phyloP scores from a whole-genome alignment of 2,797 vertebrate species.

The Hydrophis major region DNA sequence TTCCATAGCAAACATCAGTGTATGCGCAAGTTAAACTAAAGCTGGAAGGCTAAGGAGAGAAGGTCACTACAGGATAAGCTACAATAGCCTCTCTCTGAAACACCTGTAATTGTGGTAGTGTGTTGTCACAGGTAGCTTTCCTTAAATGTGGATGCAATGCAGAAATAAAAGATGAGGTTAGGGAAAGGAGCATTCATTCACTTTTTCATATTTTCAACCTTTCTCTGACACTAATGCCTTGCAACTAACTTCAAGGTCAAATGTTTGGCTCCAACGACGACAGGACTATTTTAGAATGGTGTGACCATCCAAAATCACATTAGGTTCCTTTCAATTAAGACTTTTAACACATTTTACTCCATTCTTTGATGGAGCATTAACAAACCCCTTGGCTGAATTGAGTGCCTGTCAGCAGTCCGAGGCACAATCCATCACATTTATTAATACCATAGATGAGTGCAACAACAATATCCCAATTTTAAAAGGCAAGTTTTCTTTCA shows the following conservation, averaged over 20 bases:
- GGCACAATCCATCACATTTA: background rate
- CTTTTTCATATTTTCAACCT: background rate
- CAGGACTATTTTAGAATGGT: background rate
- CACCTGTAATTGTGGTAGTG: slow-evolving; percentile 39
- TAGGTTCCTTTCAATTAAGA: background rate
- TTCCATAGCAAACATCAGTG: slow-evolving; percentile 90
- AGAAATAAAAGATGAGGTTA: background rate
- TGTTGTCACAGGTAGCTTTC: slow-evolving; percentile 17
- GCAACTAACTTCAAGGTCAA: slow-evolving; percentile 10
- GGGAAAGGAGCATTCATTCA: background rate
- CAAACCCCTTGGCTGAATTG: background rate
- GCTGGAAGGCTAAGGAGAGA: slow-evolving; percentile 70
- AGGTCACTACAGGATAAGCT: slow-evolving; percentile 72
- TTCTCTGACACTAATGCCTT: background rate
- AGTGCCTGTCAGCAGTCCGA: background rate
- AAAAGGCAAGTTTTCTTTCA: background rate
- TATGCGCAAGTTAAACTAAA: slow-evolving; percentile 78
- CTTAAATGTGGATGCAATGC: background rate
- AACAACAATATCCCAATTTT: background rate
- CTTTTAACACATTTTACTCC: background rate
- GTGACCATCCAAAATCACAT: background rate
- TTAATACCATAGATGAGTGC: background rate
- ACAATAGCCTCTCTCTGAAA: slow-evolving; percentile 52
- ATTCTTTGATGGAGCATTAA: background rate
- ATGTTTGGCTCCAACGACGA: background rate